phyloP scores from a whole-genome alignment of 2,888 invertebrate genomes.

The Cataglyphis cursor region DNA sequence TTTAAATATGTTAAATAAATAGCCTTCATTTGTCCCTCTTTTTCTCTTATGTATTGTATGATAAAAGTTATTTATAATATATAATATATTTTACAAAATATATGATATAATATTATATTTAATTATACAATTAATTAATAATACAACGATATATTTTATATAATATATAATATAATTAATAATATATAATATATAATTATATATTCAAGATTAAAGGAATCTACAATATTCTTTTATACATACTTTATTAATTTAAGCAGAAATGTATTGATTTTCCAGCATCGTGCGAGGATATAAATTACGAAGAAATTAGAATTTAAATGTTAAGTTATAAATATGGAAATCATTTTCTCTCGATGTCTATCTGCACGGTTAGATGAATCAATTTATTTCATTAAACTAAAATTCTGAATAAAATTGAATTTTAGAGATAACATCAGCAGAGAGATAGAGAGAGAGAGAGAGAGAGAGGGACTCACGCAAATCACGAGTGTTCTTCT shows the following conservation, averaged over 20 bases:
- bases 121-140: too few relatives aligned
- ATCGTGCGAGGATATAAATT: not conserved
- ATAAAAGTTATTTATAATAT: not conserved
- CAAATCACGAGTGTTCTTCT: slow-evolving; percentile 1
- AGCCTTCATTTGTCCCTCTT: not conserved
- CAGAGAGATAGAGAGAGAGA: too few relatives aligned
- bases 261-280: not conserved
- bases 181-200: too few relatives aligned
- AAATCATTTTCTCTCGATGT: not conserved
- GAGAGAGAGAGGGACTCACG: not conserved
- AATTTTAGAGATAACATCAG: slow-evolving; percentile 1
- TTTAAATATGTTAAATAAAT: not conserved
- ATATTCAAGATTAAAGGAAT: not conserved
- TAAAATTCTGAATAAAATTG: not conserved
- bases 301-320: slow-evolving; percentile 16
- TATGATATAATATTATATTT: too few relatives aligned
- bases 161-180: too few relatives aligned
- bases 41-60: not conserved
- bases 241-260: not conserved
- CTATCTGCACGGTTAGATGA: not conserved
- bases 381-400: slow-evolving; percentile 18
- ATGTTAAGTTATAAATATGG: not conserved
- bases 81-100: too few relatives aligned
- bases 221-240: not conserved
- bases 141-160: too few relatives aligned